A percentile compares a stretch with the other conserved stretches of the same genome.
These are phyloP conservation scores for Scrobipalpa atriplicella DNA, from an alignment of 2,888 invertebrate genomes.

Conservation along the genomic window DNA sequence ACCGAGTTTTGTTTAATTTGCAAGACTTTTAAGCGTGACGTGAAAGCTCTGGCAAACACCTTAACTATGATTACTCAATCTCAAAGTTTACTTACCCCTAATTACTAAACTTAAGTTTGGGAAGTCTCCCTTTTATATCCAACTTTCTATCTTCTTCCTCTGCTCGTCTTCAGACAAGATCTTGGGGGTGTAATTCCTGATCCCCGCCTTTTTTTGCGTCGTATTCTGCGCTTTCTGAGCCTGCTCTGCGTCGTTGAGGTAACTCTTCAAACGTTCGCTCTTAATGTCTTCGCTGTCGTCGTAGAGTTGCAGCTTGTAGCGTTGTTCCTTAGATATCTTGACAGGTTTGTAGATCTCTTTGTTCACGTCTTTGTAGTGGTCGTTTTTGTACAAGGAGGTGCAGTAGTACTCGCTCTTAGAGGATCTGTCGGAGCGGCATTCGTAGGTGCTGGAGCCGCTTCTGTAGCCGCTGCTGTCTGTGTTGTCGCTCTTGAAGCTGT, in stretches of 20 bases:
- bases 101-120: slow-evolving; percentile 16
- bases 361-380: slow-evolving; percentile 74
- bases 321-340: slow-evolving; percentile 76
- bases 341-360: slow-evolving; percentile 78
- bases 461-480: slow-evolving; percentile 76
- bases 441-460: slow-evolving; percentile 74
- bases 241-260: slow-evolving; percentile 70
- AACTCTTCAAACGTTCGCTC: slow-evolving; percentile 62
- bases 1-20: no score
- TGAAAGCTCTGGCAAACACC: no score
- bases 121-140: slow-evolving; percentile 79
- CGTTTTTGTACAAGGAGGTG: slow-evolving; percentile 78
- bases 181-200: slow-evolving; percentile 88
- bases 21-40: no score
- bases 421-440: slow-evolving; percentile 69
- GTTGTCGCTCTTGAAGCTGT: slow-evolving; percentile 74
- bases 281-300: slow-evolving; percentile 68
- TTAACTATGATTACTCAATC: not conserved
- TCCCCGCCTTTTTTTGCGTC: slow-evolving; percentile 80
- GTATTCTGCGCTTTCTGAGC: slow-evolving; percentile 63
- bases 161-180: slow-evolving; percentile 84
- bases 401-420: slow-evolving; percentile 71
- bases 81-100: slow-evolving; percentile 29
- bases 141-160: slow-evolving; percentile 82
- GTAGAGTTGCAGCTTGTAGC: slow-evolving; percentile 72